These are phyloP conservation scores for Crossocerus cetratus DNA, from an alignment of 2,888 invertebrate species.

Conservation along the genomic window DNA sequence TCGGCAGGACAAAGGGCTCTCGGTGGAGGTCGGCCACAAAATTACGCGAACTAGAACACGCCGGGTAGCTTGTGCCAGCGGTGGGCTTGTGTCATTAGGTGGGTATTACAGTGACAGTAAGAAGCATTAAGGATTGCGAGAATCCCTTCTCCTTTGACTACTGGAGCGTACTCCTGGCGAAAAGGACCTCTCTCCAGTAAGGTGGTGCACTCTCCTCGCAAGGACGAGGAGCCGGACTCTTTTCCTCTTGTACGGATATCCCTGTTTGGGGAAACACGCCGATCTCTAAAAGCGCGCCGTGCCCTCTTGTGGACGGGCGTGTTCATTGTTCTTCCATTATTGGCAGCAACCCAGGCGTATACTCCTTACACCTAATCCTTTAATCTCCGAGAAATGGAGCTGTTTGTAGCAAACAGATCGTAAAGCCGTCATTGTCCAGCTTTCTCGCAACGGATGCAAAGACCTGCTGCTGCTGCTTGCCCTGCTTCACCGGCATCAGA, in stretches of 20 bases:
- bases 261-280: slow-evolving; percentile 59
- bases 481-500: no score
- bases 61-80: slow-evolving; percentile 35
- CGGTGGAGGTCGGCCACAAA: slow-evolving; percentile 43
- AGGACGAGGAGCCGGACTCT: slow-evolving; percentile 22
- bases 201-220: slow-evolving; percentile 8
- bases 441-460: slow-evolving; percentile 59
- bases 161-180: slow-evolving; percentile 58
- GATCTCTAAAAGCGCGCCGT: slow-evolving; percentile 50
- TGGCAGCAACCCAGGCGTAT: slow-evolving; percentile 67
- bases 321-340: slow-evolving; percentile 73
- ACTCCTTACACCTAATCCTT: slow-evolving; percentile 73
- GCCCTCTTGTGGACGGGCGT: slow-evolving; percentile 45
- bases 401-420: slow-evolving; percentile 73
- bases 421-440: slow-evolving; percentile 60
- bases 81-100: slow-evolving; percentile 58
- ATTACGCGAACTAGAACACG: slow-evolving; percentile 55
- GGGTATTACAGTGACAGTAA: slow-evolving; percentile 67
- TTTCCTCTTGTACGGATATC: slow-evolving; percentile 30
- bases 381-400: slow-evolving; percentile 74
- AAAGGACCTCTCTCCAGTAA: slow-evolving; percentile 16
- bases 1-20: slow-evolving; percentile 50
- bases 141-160: slow-evolving; percentile 65
- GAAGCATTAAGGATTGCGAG: slow-evolving; percentile 66
- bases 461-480: slow-evolving; percentile 10